phyloP scores from a whole-genome alignment of 1,140 invertebrate genomes.

The Nasonia longicornis region DNA sequence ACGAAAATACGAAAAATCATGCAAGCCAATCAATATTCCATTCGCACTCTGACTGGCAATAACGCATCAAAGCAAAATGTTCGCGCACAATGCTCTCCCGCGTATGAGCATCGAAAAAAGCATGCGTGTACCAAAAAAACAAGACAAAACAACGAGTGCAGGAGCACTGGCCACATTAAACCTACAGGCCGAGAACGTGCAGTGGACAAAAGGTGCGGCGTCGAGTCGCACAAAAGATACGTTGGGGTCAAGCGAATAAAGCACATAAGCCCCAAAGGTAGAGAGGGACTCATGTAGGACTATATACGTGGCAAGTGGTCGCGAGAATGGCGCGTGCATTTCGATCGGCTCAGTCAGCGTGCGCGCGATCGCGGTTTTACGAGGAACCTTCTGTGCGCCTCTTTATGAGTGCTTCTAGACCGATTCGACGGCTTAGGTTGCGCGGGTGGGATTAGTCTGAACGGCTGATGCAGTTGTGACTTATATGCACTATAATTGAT shows the following conservation, averaged over 20 bases:
- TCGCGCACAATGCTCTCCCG: constrained; percentile 23
- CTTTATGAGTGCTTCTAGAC: neutral
- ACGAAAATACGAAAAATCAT: constrained; percentile 21
- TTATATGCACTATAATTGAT: too few relatives aligned
- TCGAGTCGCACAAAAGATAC: neutral
- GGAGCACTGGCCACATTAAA: neutral
- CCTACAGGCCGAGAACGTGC: neutral
- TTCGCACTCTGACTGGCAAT: constrained; percentile 7
- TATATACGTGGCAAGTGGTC: neutral
- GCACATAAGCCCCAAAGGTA: neutral
- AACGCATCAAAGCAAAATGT: constrained; percentile 19
- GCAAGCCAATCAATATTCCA: constrained; percentile 41
- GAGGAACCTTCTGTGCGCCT: neutral
- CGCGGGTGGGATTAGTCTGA: neutral
- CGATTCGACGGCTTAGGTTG: neutral
- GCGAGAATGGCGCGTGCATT: neutral
- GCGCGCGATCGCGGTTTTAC: neutral
- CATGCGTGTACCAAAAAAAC: constrained; percentile 28
- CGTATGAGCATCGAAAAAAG: constrained; percentile 19
- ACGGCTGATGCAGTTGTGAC: neutral
- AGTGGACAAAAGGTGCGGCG: neutral
- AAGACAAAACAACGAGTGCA: neutral
- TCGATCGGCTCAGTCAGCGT: neutral
- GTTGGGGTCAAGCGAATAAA: constrained; percentile 9
- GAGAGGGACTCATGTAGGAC: constrained; percentile 36